Evolutionary conservation across 1,140 invertebrate species (phyloP).

Genomic region (Drosophila punjabiensis): DNA sequence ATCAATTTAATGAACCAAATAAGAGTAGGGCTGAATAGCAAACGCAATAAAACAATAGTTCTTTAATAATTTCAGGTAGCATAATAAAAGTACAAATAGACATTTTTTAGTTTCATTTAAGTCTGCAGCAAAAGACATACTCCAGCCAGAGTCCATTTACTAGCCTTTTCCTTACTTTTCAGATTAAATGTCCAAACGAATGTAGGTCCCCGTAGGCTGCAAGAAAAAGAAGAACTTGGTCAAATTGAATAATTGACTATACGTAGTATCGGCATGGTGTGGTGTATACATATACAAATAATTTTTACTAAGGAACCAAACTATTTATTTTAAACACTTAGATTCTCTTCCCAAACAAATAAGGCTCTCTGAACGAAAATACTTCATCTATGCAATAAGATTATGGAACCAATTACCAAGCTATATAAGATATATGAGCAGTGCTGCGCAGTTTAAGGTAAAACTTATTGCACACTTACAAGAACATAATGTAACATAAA

Average conservation of each 20-base stretch:
- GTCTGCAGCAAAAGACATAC: conserved; percentile 94
- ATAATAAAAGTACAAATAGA: not conserved
- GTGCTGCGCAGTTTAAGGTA: not conserved
- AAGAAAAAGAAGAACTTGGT: not conserved
- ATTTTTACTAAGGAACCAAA: no score
- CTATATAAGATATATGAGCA: not conserved
- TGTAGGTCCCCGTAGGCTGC: conserved; percentile 89
- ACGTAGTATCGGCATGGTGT: no score
- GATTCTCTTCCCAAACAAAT: no score
- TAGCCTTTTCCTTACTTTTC: conserved; percentile 93
- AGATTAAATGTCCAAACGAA: conserved; percentile 98
- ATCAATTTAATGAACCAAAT: not conserved
- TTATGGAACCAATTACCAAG: no score
- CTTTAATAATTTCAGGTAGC: not conserved
- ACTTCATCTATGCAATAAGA: no score
- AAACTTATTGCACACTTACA: not conserved
- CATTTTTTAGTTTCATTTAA: conserved; percentile 75
- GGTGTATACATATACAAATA: no score
- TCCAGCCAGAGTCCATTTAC: conserved; percentile 97
- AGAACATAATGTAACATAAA: not conserved
- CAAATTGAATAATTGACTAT: no score
- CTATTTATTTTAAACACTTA: no score
- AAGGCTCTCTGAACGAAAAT: no score
- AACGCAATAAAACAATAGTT: not conserved
- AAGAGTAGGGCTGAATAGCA: not conserved